These are phyloP conservation scores for Phenganax stokvisi DNA, from an alignment of 92 coral and sea anemone species.

Conservation along the genomic window DNA sequence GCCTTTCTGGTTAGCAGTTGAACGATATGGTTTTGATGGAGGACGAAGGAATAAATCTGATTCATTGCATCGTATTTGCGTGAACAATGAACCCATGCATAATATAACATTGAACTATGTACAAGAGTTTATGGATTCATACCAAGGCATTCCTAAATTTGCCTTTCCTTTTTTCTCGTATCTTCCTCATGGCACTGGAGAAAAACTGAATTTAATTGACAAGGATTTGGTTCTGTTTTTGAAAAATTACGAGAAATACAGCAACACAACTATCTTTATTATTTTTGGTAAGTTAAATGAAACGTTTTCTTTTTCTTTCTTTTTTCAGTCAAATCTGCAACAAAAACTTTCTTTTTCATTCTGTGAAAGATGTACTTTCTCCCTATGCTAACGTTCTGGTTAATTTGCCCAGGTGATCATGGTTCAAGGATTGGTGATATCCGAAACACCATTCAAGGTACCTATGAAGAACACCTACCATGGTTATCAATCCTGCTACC, in stretches of 20 bases:
- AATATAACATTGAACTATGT: constrained; percentile 61
- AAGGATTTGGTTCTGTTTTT: constrained; percentile 59
- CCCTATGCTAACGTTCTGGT: background rate
- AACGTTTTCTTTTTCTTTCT: background rate
- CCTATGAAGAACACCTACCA: constrained; percentile 65
- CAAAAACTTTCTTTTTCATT: background rate
- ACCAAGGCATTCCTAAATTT: constrained; percentile 59
- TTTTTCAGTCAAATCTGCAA: background rate
- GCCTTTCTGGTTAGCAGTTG: constrained; percentile 71
- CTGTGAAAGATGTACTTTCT: background rate
- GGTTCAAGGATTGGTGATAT: constrained; percentile 68
- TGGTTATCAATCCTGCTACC: constrained; percentile 68
- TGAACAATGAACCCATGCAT: constrained; percentile 58
- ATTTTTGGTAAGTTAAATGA: constrained; percentile 57
- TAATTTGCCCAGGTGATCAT: constrained; percentile 54
- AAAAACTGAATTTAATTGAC: constrained; percentile 68
- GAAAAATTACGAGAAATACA: constrained; percentile 45
- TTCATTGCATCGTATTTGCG: constrained; percentile 51
- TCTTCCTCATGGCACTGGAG: constrained; percentile 70
- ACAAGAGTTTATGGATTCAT: constrained; percentile 51
- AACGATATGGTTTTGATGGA: constrained; percentile 49
- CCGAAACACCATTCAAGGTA: constrained; percentile 74
- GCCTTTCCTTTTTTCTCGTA: constrained; percentile 65
- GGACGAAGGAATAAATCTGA: constrained; percentile 48
- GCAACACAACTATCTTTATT: constrained; percentile 57